phyloP scores from a whole-genome alignment of 1,140 invertebrate species.

The Papilio aristodemus region DNA sequence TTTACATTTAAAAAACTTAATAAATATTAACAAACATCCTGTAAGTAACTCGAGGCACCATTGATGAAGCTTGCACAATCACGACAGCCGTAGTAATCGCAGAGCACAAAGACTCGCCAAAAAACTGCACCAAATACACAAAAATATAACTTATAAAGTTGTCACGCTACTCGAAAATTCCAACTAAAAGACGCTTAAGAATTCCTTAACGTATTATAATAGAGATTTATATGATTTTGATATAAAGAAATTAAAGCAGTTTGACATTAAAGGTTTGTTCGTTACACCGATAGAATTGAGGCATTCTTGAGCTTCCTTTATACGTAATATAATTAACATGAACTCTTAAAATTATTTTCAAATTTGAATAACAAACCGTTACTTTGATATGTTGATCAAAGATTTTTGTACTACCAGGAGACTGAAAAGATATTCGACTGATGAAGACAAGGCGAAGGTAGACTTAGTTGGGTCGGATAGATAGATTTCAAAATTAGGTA shows the following conservation, averaged over 20 bases:
- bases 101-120: slow-evolving; percentile 42
- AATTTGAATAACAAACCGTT: no score
- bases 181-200: slow-evolving; percentile 44
- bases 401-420: no score
- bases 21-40: slow-evolving; percentile 38
- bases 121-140: slow-evolving; percentile 42
- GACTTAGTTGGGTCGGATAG: no score
- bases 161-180: slow-evolving; percentile 49
- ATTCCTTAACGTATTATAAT: slow-evolving; percentile 40
- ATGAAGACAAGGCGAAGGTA: no score
- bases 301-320: neutral
- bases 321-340: neutral
- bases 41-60: slow-evolving; percentile 38
- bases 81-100: slow-evolving; percentile 60
- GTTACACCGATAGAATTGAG: slow-evolving; percentile 20
- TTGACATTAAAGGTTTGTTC: neutral
- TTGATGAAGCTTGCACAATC: slow-evolving; percentile 45
- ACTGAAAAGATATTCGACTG: no score
- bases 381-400: no score
- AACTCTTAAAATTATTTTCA: no score
- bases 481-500: no score
- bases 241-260: slow-evolving; percentile 55
- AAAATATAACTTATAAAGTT: slow-evolving; percentile 47
- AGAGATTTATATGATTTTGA: slow-evolving; percentile 60
- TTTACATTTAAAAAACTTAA: no score